These are phyloP conservation scores for Harlomillsia oculata DNA, from an alignment of 1,140 invertebrate species.

Conservation along the genomic window DNA sequence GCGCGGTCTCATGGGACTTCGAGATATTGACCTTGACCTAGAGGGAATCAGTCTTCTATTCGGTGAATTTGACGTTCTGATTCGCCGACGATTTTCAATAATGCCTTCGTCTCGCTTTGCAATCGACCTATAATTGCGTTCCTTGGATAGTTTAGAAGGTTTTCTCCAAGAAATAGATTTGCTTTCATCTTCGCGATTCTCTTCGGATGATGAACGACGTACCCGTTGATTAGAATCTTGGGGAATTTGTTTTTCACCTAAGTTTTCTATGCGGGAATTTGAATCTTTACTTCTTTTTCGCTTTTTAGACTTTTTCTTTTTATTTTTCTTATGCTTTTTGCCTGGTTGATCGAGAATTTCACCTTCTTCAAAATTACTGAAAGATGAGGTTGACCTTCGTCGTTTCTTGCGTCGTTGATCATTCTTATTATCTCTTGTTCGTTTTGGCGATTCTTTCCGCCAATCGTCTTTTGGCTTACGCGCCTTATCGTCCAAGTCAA, in stretches of 20 bases:
- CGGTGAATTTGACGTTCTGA: too few species aligned
- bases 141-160: constrained; percentile 64
- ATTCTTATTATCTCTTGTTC: not conserved
- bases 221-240: constrained; percentile 36
- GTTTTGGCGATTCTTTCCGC: not conserved
- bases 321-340: constrained; percentile 40
- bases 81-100: too few species aligned
- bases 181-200: constrained; percentile 7
- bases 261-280: constrained; percentile 6
- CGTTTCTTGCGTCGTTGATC: not conserved
- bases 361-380: constrained; percentile 44
- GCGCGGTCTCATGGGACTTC: constrained; percentile 8
- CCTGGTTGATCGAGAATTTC: constrained; percentile 45
- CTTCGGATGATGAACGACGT: constrained; percentile 10
- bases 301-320: constrained; percentile 34
- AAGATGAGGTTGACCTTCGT: constrained; percentile 18
- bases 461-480: too few species aligned
- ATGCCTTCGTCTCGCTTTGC: constrained; percentile 9
- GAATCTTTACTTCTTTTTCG: constrained; percentile 20
- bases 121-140: constrained; percentile 55
- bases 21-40: constrained; percentile 20
- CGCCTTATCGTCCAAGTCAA: too few species aligned
- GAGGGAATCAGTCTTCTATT: too few species aligned
- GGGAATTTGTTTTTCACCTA: constrained; percentile 25
- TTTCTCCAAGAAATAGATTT: constrained; percentile 62